Evolutionary conservation across 1,140 invertebrate genomes (phyloP), one percentile per base, ranked within the genome.

Genomic region (Thaumatotibia leucotreta): DNA sequence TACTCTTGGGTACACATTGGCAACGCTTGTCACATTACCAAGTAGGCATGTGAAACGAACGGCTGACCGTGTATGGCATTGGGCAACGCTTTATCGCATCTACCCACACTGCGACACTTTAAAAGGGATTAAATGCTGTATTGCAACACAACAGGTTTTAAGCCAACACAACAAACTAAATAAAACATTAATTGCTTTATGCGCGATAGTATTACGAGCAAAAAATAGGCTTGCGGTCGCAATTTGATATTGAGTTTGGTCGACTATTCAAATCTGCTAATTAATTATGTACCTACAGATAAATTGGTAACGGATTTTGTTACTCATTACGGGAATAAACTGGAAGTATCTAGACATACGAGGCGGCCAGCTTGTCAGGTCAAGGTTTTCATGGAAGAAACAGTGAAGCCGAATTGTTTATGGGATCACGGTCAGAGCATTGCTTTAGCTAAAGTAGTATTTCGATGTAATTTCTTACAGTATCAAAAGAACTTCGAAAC

Each of bases 11-110:
- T n/a, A n/a, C n/a, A n/a, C n/a, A n/a, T n/a, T n/a, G n/a, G n/a
- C n/a, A n/a, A n/a, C n/a, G n/a, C n/a, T n/a, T n/a, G n/a, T n/a
- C n/a, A n/a, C n/a, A n/a, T 45, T 45, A 17, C 39, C 39, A 45
- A 20, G 39, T 45, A 45, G 39, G 61, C 68, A 72, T 71, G 66
- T 73, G 65, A 77, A 79, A 75, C 74, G 61, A 70, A 66, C 74
- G 73, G 35, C 62, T 31, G 52, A 72, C 75, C 74, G 72, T 73
- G 73, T 77, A 76, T 74, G 79, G 79, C 72, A 79, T 84, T 86
- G 79, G 68, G 72, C 68, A 80, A 79, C 66, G 69, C 69, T 77
- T 78, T 80, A 82, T 78, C 74, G 74, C 71, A 66, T 69, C 73
- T 76, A 72, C 79, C 74, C 71, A 82, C 77, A 75, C 75, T 69